Percentiles rank a stretch among this genome's conserved stretches.
Conservation (phyloP, 2,797 vertebrate species). For the Ctenosaura bakeri region DNA sequence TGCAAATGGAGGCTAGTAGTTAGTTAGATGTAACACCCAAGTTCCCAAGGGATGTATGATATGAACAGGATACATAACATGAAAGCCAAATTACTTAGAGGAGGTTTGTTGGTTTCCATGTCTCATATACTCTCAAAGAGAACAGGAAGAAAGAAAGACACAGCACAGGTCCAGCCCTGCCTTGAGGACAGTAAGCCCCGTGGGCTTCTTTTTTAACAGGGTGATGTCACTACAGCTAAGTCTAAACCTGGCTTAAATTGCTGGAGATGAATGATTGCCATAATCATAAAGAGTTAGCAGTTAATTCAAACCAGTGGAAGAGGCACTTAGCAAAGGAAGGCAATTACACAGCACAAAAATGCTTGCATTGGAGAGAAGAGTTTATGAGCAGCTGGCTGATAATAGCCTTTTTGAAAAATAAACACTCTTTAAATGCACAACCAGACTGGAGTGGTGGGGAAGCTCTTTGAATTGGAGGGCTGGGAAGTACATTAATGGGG, state of each 20-base stretch:
- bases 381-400: constrained; percentile 71
- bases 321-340: constrained; percentile 42
- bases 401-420: constrained; percentile 69
- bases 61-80: constrained; percentile 27
- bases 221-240: constrained; percentile 60
- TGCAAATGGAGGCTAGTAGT: constrained; percentile 30
- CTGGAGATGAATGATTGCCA: constrained; percentile 58
- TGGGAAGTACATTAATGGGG: constrained; percentile 40
- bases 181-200: constrained; percentile 36
- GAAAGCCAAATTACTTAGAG: constrained; percentile 17
- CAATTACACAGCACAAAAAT: constrained; percentile 59
- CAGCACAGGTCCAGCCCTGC: constrained; percentile 36
- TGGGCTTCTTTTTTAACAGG: background rate
- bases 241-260: constrained; percentile 61
- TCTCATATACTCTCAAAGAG: background rate
- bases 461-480: constrained; percentile 50
- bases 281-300: constrained; percentile 58
- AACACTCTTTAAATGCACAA: constrained; percentile 65
- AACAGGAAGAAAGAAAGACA: constrained; percentile 31
- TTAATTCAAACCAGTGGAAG: constrained; percentile 70
- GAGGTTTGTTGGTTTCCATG: background rate
- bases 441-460: constrained; percentile 40
- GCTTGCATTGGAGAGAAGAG: constrained; percentile 57
- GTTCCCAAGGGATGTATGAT: background rate
- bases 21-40: constrained; percentile 38